phyloP scores from a whole-genome alignment of 2,797 vertebrate species.

The Poeciliopsis turneri region DNA sequence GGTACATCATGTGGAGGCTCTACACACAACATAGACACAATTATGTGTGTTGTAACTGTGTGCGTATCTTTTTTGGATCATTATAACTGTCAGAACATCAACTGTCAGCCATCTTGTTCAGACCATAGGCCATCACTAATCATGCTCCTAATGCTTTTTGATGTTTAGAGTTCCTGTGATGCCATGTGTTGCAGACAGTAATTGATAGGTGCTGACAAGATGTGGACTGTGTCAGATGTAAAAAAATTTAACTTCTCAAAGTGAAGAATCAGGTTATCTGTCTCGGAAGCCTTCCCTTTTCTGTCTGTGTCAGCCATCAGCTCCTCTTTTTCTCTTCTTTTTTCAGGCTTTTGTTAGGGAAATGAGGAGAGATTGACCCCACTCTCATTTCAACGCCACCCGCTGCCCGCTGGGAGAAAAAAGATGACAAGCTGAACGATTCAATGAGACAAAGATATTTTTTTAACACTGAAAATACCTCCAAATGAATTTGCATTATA shows the following conservation, averaged over 20 bases:
- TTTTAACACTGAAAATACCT: constrained; percentile 30
- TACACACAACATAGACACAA: not conserved
- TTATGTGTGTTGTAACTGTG: no score
- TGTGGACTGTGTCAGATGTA: constrained; percentile 61
- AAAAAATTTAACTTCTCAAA: constrained; percentile 65
- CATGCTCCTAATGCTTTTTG: constrained; percentile 39
- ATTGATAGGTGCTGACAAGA: constrained; percentile 66
- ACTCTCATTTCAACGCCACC: constrained; percentile 67
- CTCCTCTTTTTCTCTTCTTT: constrained; percentile 72
- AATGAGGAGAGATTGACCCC: constrained; percentile 70
- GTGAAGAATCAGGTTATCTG: constrained; percentile 60
- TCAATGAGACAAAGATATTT: constrained; percentile 49
- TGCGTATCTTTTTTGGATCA: constrained; percentile 12
- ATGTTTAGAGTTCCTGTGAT: constrained; percentile 46
- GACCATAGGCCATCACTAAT: constrained; percentile 49
- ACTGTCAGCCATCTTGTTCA: constrained; percentile 41
- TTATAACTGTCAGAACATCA: constrained; percentile 36
- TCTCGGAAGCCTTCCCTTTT: constrained; percentile 55
- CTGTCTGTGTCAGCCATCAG: constrained; percentile 79
- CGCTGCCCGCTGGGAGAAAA: constrained; percentile 53
- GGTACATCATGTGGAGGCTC: not conserved
- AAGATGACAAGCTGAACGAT: constrained; percentile 58
- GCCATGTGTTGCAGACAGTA: constrained; percentile 57
- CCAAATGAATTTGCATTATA: constrained; percentile 34
- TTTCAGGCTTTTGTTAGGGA: constrained; percentile 69